Evolutionary conservation across 2,888 invertebrate species (phyloP).

Genomic region (Oscheius sp.): DNA sequence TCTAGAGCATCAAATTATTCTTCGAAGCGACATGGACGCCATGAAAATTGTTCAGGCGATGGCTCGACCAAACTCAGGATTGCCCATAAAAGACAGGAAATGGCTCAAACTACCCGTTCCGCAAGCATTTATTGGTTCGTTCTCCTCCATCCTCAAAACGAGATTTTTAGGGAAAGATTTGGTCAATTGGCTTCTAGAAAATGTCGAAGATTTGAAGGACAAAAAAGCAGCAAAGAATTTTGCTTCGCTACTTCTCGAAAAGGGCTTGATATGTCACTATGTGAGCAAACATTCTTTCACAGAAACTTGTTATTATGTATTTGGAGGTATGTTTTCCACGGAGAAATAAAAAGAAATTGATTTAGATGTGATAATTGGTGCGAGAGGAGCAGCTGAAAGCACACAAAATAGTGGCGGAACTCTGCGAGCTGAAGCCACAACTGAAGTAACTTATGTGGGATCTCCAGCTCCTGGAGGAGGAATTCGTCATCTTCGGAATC

Average conservation of each 20-base stretch:
- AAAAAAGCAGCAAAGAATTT: slow-evolving; percentile 52
- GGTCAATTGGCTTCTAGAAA: slow-evolving; percentile 63
- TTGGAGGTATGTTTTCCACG: slow-evolving; percentile 37
- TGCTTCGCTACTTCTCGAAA: slow-evolving; percentile 57
- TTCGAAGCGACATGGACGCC: slow-evolving; percentile 44
- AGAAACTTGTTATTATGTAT: slow-evolving; percentile 67
- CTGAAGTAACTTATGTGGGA: slow-evolving; percentile 53
- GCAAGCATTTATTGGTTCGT: slow-evolving; percentile 90
- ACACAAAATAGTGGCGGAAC: slow-evolving; percentile 41
- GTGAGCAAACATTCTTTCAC: slow-evolving; percentile 66
- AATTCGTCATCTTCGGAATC: slow-evolving; percentile 20
- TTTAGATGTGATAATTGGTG: slow-evolving; percentile 35
- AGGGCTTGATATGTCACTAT: slow-evolving; percentile 62
- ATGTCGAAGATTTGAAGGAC: slow-evolving; percentile 59
- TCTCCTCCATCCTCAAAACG: slow-evolving; percentile 12
- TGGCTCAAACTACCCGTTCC: slow-evolving; percentile 99
- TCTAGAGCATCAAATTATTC: slow-evolving; percentile 29
- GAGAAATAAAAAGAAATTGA: neutral
- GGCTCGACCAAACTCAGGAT: slow-evolving; percentile 92
- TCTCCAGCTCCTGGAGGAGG: slow-evolving; percentile 47
- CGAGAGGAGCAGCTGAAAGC: slow-evolving; percentile 38
- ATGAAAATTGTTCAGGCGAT: slow-evolving; percentile 83
- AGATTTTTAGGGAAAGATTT: slow-evolving; percentile 53
- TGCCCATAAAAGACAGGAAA: slow-evolving; percentile 95
- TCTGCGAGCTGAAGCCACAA: slow-evolving; percentile 39